These are phyloP conservation scores for Drosophila kuntzei DNA, from an alignment of 2,888 invertebrate species.

Conservation along the genomic window DNA sequence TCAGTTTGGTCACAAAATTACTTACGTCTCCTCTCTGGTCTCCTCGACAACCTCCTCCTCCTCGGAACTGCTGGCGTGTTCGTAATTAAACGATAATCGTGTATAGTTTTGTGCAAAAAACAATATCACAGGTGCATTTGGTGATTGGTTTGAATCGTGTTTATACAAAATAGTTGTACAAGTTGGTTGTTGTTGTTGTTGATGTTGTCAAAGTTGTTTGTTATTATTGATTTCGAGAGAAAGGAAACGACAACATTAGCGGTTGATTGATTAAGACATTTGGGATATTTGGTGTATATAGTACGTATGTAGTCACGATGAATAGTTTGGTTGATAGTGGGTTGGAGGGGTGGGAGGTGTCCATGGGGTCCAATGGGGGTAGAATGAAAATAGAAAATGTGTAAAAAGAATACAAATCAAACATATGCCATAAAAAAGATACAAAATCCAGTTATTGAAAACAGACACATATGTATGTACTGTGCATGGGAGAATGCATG, in stretches of 20 bases:
- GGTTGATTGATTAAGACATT: constrained; percentile 55
- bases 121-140: constrained; percentile 57
- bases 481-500: constrained; percentile 6
- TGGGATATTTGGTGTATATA: constrained; percentile 19
- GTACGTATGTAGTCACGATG: constrained; percentile 20
- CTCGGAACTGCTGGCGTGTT: constrained; percentile 84
- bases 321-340: background rate
- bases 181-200: constrained; percentile 15
- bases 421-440: constrained; percentile 55
- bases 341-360: constrained; percentile 13
- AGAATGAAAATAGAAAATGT: constrained; percentile 58
- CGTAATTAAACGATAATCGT: constrained; percentile 74
- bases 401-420: constrained; percentile 72
- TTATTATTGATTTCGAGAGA: constrained; percentile 61
- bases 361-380: constrained; percentile 21
- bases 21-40: constrained; percentile 85
- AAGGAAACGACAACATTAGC: constrained; percentile 74
- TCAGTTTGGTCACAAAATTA: constrained; percentile 70
- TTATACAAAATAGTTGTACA: constrained; percentile 45
- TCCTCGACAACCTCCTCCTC: constrained; percentile 86
- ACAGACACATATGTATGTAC: constrained; percentile 26
- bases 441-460: constrained; percentile 17
- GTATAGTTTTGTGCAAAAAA: constrained; percentile 62
- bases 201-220: constrained; percentile 20
- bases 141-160: constrained; percentile 42